phyloP scores from a whole-genome alignment of 2,888 invertebrate genomes.

The Andrena hattorfiana region DNA sequence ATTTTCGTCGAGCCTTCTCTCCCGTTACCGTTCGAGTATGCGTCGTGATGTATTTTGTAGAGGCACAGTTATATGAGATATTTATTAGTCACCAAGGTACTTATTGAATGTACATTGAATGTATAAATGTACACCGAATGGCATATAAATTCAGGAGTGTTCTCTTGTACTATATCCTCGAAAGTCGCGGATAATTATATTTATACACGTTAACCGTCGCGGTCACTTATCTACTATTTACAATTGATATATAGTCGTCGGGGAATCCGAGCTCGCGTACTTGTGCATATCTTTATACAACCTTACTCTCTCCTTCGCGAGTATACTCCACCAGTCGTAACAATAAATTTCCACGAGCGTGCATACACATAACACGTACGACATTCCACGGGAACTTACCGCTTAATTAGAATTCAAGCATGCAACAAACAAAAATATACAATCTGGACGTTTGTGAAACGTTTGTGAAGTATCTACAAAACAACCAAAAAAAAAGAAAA shows the following conservation, averaged over 20 bases:
- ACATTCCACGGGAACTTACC: slow-evolving; percentile 3
- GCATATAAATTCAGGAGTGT: slow-evolving; percentile 68
- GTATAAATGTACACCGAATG: slow-evolving; percentile 68
- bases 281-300: slow-evolving; percentile 64
- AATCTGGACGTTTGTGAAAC: slow-evolving; percentile 22
- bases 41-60: slow-evolving; percentile 25
- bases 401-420: slow-evolving; percentile 25
- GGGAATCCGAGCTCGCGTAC: slow-evolving; percentile 25
- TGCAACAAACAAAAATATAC: slow-evolving; percentile 43
- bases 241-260: slow-evolving; percentile 50
- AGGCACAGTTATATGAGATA: slow-evolving; percentile 65
- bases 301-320: slow-evolving; percentile 13
- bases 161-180: slow-evolving; percentile 68
- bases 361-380: slow-evolving; percentile 28
- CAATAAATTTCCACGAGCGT: slow-evolving; percentile 21
- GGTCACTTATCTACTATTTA: slow-evolving; percentile 63
- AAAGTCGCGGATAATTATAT: slow-evolving; percentile 56
- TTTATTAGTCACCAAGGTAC: slow-evolving; percentile 69
- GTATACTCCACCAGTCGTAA: slow-evolving; percentile 3
- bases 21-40: neutral
- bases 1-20: neutral
- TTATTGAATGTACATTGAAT: slow-evolving; percentile 70
- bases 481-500: slow-evolving; percentile 5
- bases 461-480: slow-evolving; percentile 34
- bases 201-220: slow-evolving; percentile 34